Conservation (phyloP, 2,888 invertebrate genomes). For the Hyalella azteca region DNA sequence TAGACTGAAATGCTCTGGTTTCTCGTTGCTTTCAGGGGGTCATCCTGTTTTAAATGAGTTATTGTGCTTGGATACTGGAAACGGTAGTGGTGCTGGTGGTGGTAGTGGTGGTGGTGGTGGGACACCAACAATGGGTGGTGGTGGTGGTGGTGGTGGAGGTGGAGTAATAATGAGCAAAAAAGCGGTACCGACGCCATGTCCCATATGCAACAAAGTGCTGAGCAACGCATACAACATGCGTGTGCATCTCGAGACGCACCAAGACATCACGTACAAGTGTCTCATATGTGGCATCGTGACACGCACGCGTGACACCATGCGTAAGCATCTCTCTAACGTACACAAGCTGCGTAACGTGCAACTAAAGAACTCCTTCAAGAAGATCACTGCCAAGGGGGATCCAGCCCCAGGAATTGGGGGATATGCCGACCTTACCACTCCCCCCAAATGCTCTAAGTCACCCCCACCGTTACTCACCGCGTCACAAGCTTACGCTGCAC, state of each 20-base stretch:
- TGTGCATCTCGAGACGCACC: constrained; percentile 59
- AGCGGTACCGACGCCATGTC: constrained; percentile 58
- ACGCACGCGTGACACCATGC: constrained; percentile 59
- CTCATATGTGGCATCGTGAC: constrained; percentile 58
- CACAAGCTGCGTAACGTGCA: constrained; percentile 58
- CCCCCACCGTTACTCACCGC: not conserved
- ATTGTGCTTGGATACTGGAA: constrained; percentile 51
- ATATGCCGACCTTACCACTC: not conserved
- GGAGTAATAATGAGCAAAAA: constrained; percentile 53
- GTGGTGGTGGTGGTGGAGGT: constrained; percentile 8
- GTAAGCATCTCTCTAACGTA: constrained; percentile 59
- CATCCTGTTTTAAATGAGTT: constrained; percentile 59
- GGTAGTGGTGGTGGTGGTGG: constrained; percentile 10
- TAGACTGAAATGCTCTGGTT: constrained; percentile 6
- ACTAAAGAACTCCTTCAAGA: constrained; percentile 58
- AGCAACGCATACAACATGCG: constrained; percentile 59
- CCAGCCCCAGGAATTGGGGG: not conserved
- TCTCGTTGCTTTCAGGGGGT: constrained; percentile 57
- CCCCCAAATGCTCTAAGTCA: constrained; percentile 24
- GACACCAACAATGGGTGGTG: not conserved
- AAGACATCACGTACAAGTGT: constrained; percentile 59
- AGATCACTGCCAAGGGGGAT: constrained; percentile 52
- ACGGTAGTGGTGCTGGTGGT: not conserved
- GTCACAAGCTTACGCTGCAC: constrained; percentile 9
- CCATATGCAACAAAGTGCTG: constrained; percentile 58